Conservation (phyloP, 2,113 vertebrate species). For the Odobenus rosmarus region DNA sequence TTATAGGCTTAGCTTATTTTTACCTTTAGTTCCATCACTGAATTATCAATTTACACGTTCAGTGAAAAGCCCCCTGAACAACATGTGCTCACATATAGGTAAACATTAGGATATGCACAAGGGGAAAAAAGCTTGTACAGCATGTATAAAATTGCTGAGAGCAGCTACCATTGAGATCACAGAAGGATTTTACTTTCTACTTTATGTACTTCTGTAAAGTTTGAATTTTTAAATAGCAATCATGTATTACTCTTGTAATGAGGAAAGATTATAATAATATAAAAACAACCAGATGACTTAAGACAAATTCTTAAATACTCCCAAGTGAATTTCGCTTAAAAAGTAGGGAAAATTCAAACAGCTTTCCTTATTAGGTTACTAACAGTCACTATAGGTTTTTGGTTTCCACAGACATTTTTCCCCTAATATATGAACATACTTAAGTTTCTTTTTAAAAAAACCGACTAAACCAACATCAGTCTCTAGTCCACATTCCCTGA, state of each 20-base stretch:
- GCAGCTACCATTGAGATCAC: background rate
- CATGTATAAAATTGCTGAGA: background rate
- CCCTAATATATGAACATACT: background rate
- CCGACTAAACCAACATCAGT: background rate
- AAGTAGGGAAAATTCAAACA: background rate
- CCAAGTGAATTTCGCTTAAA: constrained; percentile 2
- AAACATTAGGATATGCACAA: background rate
- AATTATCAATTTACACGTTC: background rate
- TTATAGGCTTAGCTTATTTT: background rate
- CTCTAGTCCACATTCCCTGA: background rate
- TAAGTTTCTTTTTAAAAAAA: constrained; percentile 7
- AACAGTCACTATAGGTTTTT: background rate
- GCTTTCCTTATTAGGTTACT: constrained; percentile 20
- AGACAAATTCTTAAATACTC: constrained; percentile 38
- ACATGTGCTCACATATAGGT: background rate
- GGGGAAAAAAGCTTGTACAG: background rate
- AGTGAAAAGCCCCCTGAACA: background rate
- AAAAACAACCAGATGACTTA: background rate
- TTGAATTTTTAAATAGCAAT: constrained; percentile 37
- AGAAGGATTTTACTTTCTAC: constrained; percentile 31
- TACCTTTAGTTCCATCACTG: background rate
- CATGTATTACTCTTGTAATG: background rate
- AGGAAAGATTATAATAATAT: background rate
- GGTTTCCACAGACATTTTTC: background rate
- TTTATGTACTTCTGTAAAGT: background rate